A percentile compares a stretch with the other conserved stretches of the same genome.
phyloP scores from a whole-genome alignment of 2,888 invertebrate genomes.

The Drosophila mercatorum region DNA sequence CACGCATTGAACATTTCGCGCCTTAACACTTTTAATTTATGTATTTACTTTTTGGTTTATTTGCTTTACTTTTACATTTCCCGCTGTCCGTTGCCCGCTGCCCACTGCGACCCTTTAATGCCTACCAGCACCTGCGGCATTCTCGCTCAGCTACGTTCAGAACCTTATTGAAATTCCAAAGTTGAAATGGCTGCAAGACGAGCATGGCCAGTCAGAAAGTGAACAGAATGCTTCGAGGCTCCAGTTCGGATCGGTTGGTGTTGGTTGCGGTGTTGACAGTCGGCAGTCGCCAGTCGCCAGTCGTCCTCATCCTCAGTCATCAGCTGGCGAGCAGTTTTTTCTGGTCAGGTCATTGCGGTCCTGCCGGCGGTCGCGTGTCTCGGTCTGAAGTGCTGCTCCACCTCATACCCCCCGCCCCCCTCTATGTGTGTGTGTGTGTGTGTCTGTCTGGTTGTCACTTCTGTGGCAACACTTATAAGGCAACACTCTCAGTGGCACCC shows the following conservation, averaged over 20 bases:
- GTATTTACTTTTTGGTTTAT: slow-evolving; percentile 77
- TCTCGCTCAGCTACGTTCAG: slow-evolving; percentile 30
- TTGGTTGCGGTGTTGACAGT: slow-evolving; percentile 59
- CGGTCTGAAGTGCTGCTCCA: slow-evolving; percentile 37
- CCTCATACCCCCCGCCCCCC: neutral
- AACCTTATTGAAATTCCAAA: slow-evolving; percentile 78
- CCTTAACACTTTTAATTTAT: slow-evolving; percentile 78
- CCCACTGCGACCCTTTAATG: slow-evolving; percentile 33
- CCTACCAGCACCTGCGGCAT: slow-evolving; percentile 70
- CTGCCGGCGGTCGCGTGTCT: slow-evolving; percentile 53
- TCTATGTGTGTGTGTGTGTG: neutral
- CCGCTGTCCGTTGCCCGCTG: slow-evolving; percentile 61
- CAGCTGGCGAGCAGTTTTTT: slow-evolving; percentile 46
- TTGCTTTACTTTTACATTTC: slow-evolving; percentile 53
- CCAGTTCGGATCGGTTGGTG: slow-evolving; percentile 22
- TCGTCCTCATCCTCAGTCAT: slow-evolving; percentile 54
- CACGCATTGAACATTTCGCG: slow-evolving; percentile 70
- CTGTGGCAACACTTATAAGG: slow-evolving; percentile 44
- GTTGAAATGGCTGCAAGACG: slow-evolving; percentile 76
- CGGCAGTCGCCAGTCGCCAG: slow-evolving; percentile 33
- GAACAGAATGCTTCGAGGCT: neutral
- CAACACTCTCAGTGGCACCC: slow-evolving; percentile 59
- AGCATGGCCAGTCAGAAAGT: slow-evolving; percentile 6
- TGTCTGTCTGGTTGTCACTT: slow-evolving; percentile 23
- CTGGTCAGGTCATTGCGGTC: slow-evolving; percentile 64